Evolutionary conservation across 2,888 invertebrate species (phyloP).

Genomic region (Agonopterix arenella): DNA sequence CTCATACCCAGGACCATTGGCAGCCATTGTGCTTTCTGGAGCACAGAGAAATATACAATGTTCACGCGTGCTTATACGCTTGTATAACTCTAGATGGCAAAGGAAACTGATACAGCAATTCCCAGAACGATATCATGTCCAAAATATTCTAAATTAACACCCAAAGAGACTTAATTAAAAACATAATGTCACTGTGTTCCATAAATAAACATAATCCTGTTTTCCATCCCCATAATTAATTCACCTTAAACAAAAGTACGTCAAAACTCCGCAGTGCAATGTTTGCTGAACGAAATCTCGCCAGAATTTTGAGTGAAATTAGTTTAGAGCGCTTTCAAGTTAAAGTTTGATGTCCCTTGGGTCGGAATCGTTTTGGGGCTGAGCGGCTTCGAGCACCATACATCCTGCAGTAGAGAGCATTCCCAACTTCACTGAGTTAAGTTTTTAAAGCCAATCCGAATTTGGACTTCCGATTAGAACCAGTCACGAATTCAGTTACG

Average conservation of each 20-base stretch:
- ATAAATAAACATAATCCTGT: background rate
- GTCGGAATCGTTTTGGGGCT: slow-evolving; percentile 36
- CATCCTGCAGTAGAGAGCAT: slow-evolving; percentile 29
- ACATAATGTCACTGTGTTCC: no score
- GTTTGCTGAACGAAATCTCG: slow-evolving; percentile 18
- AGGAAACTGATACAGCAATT: no score
- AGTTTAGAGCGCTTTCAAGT: slow-evolving; percentile 40
- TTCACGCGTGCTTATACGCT: no score
- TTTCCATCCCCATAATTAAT: slow-evolving; percentile 5
- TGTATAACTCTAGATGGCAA: no score
- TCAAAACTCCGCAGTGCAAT: slow-evolving; percentile 9
- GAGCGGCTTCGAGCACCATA: slow-evolving; percentile 34
- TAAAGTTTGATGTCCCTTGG: slow-evolving; percentile 30
- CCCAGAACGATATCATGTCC: no score
- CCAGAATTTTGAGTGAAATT: slow-evolving; percentile 42
- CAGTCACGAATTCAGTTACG: no score
- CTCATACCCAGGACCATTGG: no score
- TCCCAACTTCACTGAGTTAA: slow-evolving; percentile 23
- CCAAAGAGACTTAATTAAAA: no score
- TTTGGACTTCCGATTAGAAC: background rate
- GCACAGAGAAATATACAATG: no score
- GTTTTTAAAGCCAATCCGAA: slow-evolving; percentile 6
- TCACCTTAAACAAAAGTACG: slow-evolving; percentile 6
- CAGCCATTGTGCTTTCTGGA: no score
- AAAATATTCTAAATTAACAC: no score